Base-by-base conservation (phyloP, 2,888 invertebrate species). In the Ornithoptera priamus region DNA sequence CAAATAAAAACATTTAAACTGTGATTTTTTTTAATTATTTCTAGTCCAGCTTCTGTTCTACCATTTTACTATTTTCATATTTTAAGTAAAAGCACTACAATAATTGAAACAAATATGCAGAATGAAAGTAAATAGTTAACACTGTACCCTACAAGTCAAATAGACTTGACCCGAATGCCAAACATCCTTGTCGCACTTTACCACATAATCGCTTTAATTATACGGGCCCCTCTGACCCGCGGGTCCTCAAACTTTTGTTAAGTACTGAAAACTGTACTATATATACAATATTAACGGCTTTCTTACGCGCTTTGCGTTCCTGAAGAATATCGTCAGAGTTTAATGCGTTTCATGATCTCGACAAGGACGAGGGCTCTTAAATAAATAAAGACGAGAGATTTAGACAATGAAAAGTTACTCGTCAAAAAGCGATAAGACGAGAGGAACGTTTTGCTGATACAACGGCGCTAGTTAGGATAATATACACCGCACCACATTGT, bases 181-280 rank as follows among this genome's bases (percentile, higher is more conserved):
- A 62, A 62, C 50, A 50, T 62, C 62, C 62, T 24, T 20, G 24
- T 62, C 46, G 50, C 62, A 46, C 62, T 46, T 50, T 22, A 62
- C 62, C 62, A 50, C 62, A 24, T 62, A 22, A 62, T 62, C 17
- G 62, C 24, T 50, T 62, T 62, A 46, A 50, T 62, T 62, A 62
- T 62, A 50, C 46, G 50, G 62, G 62, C 22, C 42, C 56, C 42
- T 39, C 62, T 12, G 18, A 62, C 42, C 39, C 62, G 18, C 20
- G 20, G 42, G 42, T 20, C n/a, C 42, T 62, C 62, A 42, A 62
- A 56, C 56, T 56, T 56, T 36, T 36, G 24, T 60, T 60, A 20
- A 20, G 56, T 20, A 18, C 60, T 8, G 60, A 36, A 60, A 17
- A 60, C 18, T 60, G 46, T 46, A 46, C 30, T 30, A 30, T n/a